Base-by-base conservation (phyloP, 1,140 invertebrate species). In the Schlechtendalia chinensis region DNA sequence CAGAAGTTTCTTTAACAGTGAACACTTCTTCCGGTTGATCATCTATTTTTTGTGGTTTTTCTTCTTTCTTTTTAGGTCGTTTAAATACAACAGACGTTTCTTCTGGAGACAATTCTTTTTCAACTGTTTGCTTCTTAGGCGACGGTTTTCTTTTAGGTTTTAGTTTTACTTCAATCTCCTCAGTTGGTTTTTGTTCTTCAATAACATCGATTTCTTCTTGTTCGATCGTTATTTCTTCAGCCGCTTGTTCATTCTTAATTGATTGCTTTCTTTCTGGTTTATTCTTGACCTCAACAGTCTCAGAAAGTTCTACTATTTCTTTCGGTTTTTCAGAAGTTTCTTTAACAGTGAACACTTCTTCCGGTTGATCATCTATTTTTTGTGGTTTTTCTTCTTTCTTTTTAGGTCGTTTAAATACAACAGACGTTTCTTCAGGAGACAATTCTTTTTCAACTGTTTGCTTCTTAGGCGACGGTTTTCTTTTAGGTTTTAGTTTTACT, bases 141-240 rank as follows among this genome's bases (percentile, higher is more conserved):
- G 63, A 80, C 5, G 65, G 12, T n/a, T 45, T 83, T 39, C 59
- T 80, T 80, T 72, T 82, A 8, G 81, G 27, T 74, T 84, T 82
- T 1, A 72, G 69, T 82, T 12, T 47, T 0, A 85, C 56, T 56
- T 84, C 83, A 81, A 87, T 80, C 79, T 83, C 83, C 82, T 84
- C 83, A 54, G 69, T 63, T 0, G 82, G 81, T 17, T 82, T 50
- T 45, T 81, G 72, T 81, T 83, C 77, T 69, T 80, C 82, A 22
- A 81, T 81, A 27, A 80, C 58, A 84, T 84, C 24, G 84, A 85
- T 5, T 85, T 85, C 75, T 67, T 81, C 29, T 72, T 83, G 4
- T 75, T 80, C 24, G 17, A 82, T 80, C 1, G 75, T 69, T 22
- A 69, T 39, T 59, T 79, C 39, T 0, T 81, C 81, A 17, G 77